Percentiles rank a stretch among this genome's conserved stretches.
These are phyloP conservation scores for Chrysaora quinquecirrha DNA, from an alignment of 30 jellyfish, hydroid and myxozoan species.

Conservation along the genomic window DNA sequence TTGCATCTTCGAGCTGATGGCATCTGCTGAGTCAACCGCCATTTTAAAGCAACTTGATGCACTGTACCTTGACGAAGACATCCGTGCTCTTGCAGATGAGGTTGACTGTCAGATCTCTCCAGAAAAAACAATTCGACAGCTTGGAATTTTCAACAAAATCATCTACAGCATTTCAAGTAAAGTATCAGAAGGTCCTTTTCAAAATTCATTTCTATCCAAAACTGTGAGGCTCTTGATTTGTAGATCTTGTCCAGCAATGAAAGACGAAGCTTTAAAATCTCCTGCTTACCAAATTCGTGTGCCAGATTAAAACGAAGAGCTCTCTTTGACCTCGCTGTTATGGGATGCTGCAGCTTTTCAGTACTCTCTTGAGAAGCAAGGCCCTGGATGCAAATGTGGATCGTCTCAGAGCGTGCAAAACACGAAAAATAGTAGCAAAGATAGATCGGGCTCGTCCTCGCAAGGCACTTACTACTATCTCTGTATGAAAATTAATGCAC, in stretches of 20 bases:
- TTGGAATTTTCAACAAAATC: neutral
- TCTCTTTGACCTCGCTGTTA: neutral
- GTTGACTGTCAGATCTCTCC: neutral
- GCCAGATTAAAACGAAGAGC: neutral
- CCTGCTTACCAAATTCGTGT: neutral
- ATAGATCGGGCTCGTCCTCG: neutral
- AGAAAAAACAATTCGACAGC: neutral
- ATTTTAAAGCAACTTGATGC: neutral
- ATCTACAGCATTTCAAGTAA: neutral
- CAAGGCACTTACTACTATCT: slow-evolving; percentile 12
- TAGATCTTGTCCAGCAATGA: neutral
- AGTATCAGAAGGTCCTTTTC: no score
- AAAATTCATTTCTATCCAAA: neutral
- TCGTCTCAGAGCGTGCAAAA: no score
- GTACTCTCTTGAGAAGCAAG: slow-evolving; percentile 8
- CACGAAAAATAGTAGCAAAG: neutral
- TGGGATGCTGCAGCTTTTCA: slow-evolving; percentile 42
- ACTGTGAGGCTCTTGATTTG: neutral
- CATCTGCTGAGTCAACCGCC: neutral
- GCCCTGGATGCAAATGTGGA: slow-evolving; percentile 29
- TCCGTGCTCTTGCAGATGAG: neutral
- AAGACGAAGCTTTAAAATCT: neutral
- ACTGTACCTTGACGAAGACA: neutral
- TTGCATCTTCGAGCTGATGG: neutral
- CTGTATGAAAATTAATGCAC: neutral